Conservation (phyloP, 2,113 vertebrate species). For the Alethe diademata region DNA sequence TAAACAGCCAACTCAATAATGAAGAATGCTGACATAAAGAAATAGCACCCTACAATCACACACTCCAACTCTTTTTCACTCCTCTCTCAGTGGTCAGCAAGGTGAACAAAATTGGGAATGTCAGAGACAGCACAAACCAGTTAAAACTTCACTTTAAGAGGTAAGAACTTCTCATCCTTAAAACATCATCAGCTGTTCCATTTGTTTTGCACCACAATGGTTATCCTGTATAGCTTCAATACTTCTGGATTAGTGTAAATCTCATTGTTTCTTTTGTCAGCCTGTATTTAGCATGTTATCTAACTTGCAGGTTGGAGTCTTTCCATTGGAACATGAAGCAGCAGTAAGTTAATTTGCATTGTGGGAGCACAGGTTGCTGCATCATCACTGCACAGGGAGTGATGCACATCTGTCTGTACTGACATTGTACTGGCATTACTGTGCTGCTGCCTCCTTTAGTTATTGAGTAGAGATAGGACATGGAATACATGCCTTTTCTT, state of each 20-base stretch:
- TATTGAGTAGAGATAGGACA: background rate
- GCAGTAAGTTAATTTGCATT: background rate
- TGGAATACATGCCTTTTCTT: background rate
- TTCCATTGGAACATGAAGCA: background rate
- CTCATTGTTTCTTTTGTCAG: background rate
- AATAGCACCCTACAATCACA: background rate
- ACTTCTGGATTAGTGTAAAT: background rate
- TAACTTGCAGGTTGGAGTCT: background rate
- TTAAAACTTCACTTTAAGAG: background rate
- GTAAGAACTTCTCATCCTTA: background rate
- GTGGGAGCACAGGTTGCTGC: background rate
- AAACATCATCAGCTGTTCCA: background rate
- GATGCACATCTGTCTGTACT: background rate
- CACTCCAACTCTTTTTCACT: background rate
- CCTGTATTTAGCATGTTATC: background rate
- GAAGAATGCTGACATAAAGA: constrained; percentile 50
- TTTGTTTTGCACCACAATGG: background rate
- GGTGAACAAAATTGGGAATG: background rate
- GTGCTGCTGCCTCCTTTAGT: background rate
- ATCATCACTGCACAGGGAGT: background rate
- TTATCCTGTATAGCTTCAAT: background rate
- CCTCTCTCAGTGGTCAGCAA: background rate
- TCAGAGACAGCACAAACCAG: background rate
- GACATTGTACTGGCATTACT: background rate
- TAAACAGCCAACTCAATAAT: constrained; percentile 44